A percentile compares a stretch with the other conserved stretches of the same genome.
These are phyloP conservation scores for Oryzias javanicus DNA, from an alignment of 2,113 vertebrate genomes.

Conservation along the genomic window DNA sequence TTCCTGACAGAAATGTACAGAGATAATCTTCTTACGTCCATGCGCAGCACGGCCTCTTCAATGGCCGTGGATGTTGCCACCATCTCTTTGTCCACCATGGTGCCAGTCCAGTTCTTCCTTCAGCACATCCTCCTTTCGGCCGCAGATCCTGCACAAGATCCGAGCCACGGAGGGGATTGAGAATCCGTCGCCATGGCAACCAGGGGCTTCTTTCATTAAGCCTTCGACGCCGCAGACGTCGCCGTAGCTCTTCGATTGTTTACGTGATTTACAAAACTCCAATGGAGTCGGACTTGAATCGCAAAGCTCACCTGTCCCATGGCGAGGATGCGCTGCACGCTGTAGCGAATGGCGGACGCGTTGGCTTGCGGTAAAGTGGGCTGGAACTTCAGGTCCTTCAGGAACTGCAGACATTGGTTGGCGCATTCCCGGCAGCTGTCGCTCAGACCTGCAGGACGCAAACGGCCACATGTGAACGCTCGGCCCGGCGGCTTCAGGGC, in stretches of 20 bases:
- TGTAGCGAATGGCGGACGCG: conserved; percentile 61
- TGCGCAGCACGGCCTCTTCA: conserved; percentile 84
- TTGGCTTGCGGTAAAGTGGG: conserved; percentile 72
- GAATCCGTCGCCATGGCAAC: background rate
- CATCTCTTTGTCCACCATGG: conserved; percentile 95
- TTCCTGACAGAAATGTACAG: too few species aligned
- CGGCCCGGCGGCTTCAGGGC: too few species aligned
- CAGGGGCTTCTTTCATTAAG: too few species aligned
- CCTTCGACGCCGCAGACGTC: too few species aligned
- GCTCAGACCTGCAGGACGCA: conserved; percentile 70
- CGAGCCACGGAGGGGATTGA: too few species aligned
- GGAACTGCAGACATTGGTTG: conserved; percentile 80
- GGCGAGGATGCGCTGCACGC: conserved; percentile 77
- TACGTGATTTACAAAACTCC: too few species aligned
- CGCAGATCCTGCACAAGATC: conserved; percentile 78
- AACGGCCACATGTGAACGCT: background rate
- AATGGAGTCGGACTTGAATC: too few species aligned
- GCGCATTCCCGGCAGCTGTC: conserved; percentile 88
- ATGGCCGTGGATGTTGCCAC: conserved; percentile 84
- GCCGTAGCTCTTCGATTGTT: too few species aligned
- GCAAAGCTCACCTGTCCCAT: conserved; percentile 80
- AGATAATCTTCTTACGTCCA: conserved; percentile 80
- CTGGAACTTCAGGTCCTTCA: conserved; percentile 81
- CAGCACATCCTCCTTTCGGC: conserved; percentile 82
- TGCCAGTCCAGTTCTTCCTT: conserved; percentile 90